Conservation (phyloP, 2,113 vertebrate genomes). For the Dasypus novemcinctus region DNA sequence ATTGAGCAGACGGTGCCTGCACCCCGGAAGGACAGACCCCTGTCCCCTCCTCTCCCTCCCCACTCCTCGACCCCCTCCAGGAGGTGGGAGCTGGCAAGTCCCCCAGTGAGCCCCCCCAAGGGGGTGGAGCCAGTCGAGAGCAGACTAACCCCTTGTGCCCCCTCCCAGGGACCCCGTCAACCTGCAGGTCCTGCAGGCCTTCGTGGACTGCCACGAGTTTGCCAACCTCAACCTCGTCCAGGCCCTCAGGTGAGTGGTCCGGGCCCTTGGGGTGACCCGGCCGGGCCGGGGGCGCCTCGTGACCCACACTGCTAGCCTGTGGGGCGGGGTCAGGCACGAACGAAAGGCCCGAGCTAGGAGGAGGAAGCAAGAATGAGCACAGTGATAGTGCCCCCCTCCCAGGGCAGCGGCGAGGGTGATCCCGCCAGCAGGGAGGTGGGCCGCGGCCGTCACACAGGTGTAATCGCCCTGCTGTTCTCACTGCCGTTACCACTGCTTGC, state of each 20-base stretch:
- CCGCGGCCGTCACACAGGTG: neutral
- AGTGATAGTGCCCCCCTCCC: accelerated
- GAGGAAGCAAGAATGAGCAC: neutral
- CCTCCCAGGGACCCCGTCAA: conserved; percentile 88
- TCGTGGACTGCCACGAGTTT: conserved; percentile 95
- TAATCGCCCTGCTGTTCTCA: too few species aligned
- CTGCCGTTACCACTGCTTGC: neutral
- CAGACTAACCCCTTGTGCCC: neutral
- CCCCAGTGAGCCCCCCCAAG: neutral
- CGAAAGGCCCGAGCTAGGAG: too few species aligned
- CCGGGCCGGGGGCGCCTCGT: accelerated
- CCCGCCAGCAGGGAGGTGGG: accelerated
- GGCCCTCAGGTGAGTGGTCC: conserved; percentile 90
- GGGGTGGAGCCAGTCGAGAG: neutral
- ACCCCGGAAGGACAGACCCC: neutral
- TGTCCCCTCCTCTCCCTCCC: neutral
- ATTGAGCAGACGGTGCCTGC: neutral
- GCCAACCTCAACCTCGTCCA: conserved; percentile 95
- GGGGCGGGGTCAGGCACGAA: neutral
- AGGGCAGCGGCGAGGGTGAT: too few species aligned
- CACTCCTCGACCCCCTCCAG: neutral
- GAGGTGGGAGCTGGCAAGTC: neutral
- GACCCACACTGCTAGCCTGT: neutral
- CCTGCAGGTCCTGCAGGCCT: conserved; percentile 93
- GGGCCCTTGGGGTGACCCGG: neutral